Base-by-base conservation (phyloP, 2,888 invertebrate genomes). In the Himalopsyche tibetana region DNA sequence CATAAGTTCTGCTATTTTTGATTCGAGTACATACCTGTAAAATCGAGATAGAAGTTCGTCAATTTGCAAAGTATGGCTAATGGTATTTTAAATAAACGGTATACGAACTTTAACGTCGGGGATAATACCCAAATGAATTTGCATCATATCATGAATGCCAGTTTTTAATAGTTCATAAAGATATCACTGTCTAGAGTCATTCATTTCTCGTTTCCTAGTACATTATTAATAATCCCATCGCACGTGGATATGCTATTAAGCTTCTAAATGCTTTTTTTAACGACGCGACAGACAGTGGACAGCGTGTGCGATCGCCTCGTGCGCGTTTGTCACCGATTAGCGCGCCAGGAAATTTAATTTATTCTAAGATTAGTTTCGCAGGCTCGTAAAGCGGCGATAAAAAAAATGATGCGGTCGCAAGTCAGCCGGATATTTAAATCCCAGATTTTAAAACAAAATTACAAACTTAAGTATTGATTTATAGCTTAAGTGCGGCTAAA, bases 341-440 rank as follows among this genome's bases (percentile, higher is more conserved):
- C 63, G 63, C 9, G 63, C 63, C 63, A 63, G 63, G 63, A 63
- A 63, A 63, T 63, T 63, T 63, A 63, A 19, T 19, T 63, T 63
- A 63, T 63, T 63, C 8, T 19, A 63, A 63, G 63, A 63, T 63
- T 63, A 63, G 63, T 63, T 63, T 63, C 63, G 63, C 63, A 63
- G 63, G 28, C 2, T 63, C 19, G 8, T 63, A 63, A n/a, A 63
- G 8, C 9, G 6, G 19, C 6, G 63, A 19, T 63, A 12, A 63
- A 63, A 63, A 63, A 63, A 28, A 63, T 28, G 63, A 63, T 28
- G n/a, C 63, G 63, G 19, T 8, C 63, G 28, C 63, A 63, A 12
- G n/a, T 63, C 19, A 19, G 63, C 8, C 28, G 8, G 63, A 63
- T 9, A 19, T 19, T 63, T 63, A 63, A 63, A 19, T 63, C 19